Evolutionary conservation across 2,113 vertebrate genomes (phyloP), one percentile per base, ranked within the genome.

Genomic region (Scomber japonicus): DNA sequence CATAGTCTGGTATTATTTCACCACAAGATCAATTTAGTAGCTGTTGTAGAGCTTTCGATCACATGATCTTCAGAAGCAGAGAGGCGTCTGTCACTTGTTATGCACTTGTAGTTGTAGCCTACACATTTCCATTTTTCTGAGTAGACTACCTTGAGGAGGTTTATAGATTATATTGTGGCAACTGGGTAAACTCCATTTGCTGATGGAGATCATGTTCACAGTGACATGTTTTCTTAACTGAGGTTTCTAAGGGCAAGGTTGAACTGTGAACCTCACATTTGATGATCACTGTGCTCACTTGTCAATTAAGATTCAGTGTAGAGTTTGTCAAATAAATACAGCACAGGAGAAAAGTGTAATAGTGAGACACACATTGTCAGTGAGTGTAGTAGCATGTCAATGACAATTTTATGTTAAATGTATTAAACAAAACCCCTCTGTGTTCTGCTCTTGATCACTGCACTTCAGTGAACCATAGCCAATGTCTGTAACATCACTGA

Each of bases 371-470:
- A 27, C 3, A 27, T 57, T 3, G 11, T 17, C 71, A 24, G 65
- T 70, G 12, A 27, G 48, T 57, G 49, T 79, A 64, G 69, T 80
- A 45, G 71, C 88, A 64, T 2, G 63, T 88, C 72, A 81, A 59
- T 68, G 71, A 60, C 71, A 80, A 82, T 78, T 77, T 87, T 66
- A 84, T 69, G 31, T 56, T 40, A 49, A 64, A 63, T 31, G 45
- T 46, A 55, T 54, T 49, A 61, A 61, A 86, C 71, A 75, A 67
- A 86, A 75, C 80, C 17, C n/a, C 55, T 62, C 76, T 86, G 80
- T 84, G 81, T 73, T 80, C 71, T 24, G 61, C 51, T 56, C 46
- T 49, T 17, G 61, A 80, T 88, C 67, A 14, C 60, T 17, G 8
- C 24, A 54, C 15, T 4, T 53, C 62, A 35, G 40, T 71, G 70